phyloP scores from a whole-genome alignment of 2,113 vertebrate genomes.

The Jaculus jaculus region DNA sequence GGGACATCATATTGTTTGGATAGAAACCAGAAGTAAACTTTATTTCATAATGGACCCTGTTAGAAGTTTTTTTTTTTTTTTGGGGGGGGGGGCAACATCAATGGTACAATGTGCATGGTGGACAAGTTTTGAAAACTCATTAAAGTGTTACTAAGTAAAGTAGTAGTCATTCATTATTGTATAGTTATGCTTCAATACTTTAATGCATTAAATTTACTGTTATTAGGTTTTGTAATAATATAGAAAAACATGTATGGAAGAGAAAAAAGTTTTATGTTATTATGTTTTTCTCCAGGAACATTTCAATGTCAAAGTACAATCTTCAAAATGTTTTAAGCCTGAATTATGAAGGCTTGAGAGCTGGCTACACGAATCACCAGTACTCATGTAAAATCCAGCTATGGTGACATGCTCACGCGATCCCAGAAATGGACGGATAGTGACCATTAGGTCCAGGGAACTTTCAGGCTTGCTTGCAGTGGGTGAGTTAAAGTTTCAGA shows the following conservation, averaged over 20 bases:
- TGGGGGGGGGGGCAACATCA: not conserved
- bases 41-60: not conserved
- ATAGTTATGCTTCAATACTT: not conserved
- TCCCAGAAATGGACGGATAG: no score
- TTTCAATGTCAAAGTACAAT: not conserved
- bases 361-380: no score
- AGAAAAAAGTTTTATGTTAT: not conserved
- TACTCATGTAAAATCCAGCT: no score
- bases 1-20: not conserved
- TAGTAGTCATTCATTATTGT: not conserved
- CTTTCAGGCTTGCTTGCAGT: no score
- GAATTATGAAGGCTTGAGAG: no score
- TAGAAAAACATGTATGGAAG: not conserved
- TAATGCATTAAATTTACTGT: not conserved
- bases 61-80: not conserved
- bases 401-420: no score
- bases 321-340: conserved; percentile 6
- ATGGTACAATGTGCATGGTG: not conserved
- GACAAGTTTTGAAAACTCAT: not conserved
- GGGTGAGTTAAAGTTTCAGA: no score
- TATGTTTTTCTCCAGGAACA: not conserved
- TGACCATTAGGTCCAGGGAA: no score
- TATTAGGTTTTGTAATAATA: not conserved
- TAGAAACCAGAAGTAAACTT: not conserved
- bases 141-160: not conserved